Percentiles rank a stretch among this genome's conserved stretches.
Conservation (phyloP, 2,888 invertebrate genomes). For the Ellobium chinense region DNA sequence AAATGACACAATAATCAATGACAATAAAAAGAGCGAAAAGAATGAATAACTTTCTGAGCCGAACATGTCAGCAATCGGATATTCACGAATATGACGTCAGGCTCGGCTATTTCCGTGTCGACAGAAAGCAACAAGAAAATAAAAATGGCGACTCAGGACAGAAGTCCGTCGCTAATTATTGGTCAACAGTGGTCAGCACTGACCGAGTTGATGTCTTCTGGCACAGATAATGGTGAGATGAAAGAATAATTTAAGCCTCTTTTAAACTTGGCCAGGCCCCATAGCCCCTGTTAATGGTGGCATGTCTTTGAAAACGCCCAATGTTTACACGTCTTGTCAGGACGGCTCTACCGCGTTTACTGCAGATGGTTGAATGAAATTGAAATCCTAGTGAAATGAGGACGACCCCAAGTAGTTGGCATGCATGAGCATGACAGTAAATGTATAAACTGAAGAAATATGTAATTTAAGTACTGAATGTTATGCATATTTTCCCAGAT, state of each 20-base stretch:
- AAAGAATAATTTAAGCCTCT: not conserved
- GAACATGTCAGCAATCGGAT: slow-evolving; percentile 37
- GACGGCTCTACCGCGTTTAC: slow-evolving; percentile 18
- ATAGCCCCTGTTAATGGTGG: not conserved
- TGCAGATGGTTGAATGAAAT: slow-evolving; percentile 19
- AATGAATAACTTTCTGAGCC: not conserved
- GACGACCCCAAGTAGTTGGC: not conserved
- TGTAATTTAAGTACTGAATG: not conserved
- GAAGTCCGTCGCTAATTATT: slow-evolving; percentile 78
- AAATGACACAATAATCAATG: not conserved
- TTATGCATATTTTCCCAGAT: slow-evolving; percentile 57
- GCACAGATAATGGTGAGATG: slow-evolving; percentile 65
- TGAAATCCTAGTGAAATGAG: slow-evolving; percentile 30
- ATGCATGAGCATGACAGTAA: not conserved
- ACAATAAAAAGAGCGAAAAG: slow-evolving; percentile 1
- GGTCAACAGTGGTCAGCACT: slow-evolving; percentile 78
- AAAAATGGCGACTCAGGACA: slow-evolving; percentile 80
- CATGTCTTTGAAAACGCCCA: slow-evolving; percentile 18
- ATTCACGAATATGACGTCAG: slow-evolving; percentile 74
- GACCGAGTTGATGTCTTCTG: slow-evolving; percentile 72
- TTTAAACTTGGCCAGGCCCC: slow-evolving; percentile 5
- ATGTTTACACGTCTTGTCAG: slow-evolving; percentile 41
- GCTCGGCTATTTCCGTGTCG: slow-evolving; percentile 72
- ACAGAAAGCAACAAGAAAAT: slow-evolving; percentile 76
- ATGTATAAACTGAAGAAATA: not conserved